These are phyloP conservation scores for Prosopocoilus inquinatus DNA, from an alignment of 2,888 invertebrate species.

Conservation along the genomic window DNA sequence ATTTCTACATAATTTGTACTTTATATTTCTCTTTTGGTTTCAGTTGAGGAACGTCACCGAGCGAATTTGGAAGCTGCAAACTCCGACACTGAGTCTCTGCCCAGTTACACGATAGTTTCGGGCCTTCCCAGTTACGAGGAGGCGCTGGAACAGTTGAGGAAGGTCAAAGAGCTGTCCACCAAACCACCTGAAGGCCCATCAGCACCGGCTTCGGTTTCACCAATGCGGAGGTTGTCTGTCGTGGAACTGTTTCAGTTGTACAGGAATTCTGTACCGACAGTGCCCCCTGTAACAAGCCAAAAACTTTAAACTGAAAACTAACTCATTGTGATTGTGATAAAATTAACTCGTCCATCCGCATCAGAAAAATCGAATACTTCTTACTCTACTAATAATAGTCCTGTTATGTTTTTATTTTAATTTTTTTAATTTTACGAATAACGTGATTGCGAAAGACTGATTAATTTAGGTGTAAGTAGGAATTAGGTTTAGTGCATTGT, in stretches of 20 bases:
- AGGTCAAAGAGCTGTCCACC: slow-evolving; percentile 39
- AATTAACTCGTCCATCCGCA: too few relatives aligned
- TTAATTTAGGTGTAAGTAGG: too few relatives aligned
- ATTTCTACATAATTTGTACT: too few relatives aligned
- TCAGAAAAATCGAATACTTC: too few relatives aligned
- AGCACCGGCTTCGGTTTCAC: slow-evolving; percentile 35
- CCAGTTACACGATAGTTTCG: slow-evolving; percentile 64
- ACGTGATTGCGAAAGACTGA: too few relatives aligned
- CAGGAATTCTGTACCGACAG: slow-evolving; percentile 24
- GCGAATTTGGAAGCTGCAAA: slow-evolving; percentile 34
- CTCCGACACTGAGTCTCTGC: slow-evolving; percentile 48
- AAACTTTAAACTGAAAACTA: neutral
- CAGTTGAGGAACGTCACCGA: slow-evolving; percentile 47
- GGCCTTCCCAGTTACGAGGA: slow-evolving; percentile 64
- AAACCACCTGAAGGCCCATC: slow-evolving; percentile 32
- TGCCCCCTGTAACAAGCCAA: neutral
- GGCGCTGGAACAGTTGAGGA: slow-evolving; percentile 59
- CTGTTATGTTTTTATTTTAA: too few relatives aligned
- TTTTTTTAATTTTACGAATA: too few relatives aligned
- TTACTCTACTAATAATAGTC: too few relatives aligned
- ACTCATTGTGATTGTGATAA: neutral
- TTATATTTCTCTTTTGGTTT: slow-evolving; percentile 33
- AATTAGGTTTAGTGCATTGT: too few relatives aligned
- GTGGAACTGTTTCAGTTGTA: slow-evolving; percentile 46
- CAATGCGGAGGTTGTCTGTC: slow-evolving; percentile 41